Base-by-base conservation (phyloP, 2,113 vertebrate genomes). In the Calidris pugnax region DNA sequence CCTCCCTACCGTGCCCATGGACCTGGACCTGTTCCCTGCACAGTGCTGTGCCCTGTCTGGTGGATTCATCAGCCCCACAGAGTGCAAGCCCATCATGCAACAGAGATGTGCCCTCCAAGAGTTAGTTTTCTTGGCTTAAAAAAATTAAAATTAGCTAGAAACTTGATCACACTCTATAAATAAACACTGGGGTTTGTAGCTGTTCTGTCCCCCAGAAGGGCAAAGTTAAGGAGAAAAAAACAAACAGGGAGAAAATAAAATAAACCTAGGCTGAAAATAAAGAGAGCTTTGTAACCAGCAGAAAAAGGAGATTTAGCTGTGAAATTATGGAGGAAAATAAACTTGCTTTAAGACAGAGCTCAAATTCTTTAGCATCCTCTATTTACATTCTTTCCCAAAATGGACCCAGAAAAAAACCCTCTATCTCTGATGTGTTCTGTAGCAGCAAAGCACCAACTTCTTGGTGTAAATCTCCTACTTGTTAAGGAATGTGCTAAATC, bases 1-100 rank as follows among this genome's bases (percentile, higher is more conserved):
- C 1, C 3, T 20, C 33, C 35, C 17, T 55, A 3, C 43, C 17
- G 23, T 45, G 27, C 66, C 45, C 1, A 0, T 1, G 8, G 62
- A 22, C 7, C 39, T 76, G 30, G 53, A 30, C 16, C 2, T 0
- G 9, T 35, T 82, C 33, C 67, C 71, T 50, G 53, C 39, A 53
- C 13, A 37, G 48, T 35, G 27, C 18, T 78, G 12, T 64, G 57
- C 39, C 16, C 13, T 62, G 9, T 5, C 56, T 76, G 72, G 11
- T 45, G 57, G 75, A 39, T 74, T 79, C 11, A 10, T 26, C 26
- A 39, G 35, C 45, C 12, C 68, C 28, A 66, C 24, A n/a, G 14
- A 71, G 28, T 4, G 23, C 6, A 66, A 89, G 11, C 6, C 55
- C 45, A 59, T 37, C 0, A 0, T 26, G 20, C n/a, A 81, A 79